Percentiles rank a stretch among this genome's conserved stretches.
Conservation (phyloP, 2,113 vertebrate genomes). For the Alectura lathami region DNA sequence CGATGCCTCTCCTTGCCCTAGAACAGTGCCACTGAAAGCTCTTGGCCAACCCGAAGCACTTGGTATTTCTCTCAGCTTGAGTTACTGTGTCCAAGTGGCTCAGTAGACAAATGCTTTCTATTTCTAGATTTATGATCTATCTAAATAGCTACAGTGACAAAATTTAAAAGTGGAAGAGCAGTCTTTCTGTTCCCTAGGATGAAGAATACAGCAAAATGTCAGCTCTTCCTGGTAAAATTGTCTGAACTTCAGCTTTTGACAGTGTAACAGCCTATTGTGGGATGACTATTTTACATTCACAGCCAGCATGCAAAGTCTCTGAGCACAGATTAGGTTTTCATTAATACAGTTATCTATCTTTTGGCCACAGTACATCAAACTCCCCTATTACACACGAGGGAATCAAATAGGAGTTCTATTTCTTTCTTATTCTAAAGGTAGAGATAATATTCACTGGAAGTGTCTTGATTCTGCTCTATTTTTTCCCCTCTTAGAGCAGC, state of each 20-base stretch:
- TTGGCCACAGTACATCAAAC: neutral
- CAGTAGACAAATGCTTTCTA: neutral
- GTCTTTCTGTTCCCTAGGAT: neutral
- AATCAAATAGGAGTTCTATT: constrained; percentile 6
- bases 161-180: neutral
- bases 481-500: neutral
- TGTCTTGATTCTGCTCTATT: neutral
- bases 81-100: neutral
- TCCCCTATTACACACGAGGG: neutral
- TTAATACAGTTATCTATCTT: constrained; percentile 13
- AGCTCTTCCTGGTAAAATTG: constrained; percentile 28
- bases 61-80: neutral
- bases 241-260: constrained; percentile 44
- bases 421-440: constrained; percentile 5
- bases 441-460: neutral
- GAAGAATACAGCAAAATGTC: constrained; percentile 41
- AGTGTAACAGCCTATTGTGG: constrained; percentile 40
- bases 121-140: neutral
- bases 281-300: constrained; percentile 42
- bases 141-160: neutral
- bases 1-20: neutral
- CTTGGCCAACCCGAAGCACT: neutral
- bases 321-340: constrained; percentile 35
- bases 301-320: neutral
- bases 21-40: neutral